A percentile compares a stretch with the other conserved stretches of the same genome.
Evolutionary conservation across 2,888 invertebrate species (phyloP).

Genomic region (Xestobium rufovillosum): DNA sequence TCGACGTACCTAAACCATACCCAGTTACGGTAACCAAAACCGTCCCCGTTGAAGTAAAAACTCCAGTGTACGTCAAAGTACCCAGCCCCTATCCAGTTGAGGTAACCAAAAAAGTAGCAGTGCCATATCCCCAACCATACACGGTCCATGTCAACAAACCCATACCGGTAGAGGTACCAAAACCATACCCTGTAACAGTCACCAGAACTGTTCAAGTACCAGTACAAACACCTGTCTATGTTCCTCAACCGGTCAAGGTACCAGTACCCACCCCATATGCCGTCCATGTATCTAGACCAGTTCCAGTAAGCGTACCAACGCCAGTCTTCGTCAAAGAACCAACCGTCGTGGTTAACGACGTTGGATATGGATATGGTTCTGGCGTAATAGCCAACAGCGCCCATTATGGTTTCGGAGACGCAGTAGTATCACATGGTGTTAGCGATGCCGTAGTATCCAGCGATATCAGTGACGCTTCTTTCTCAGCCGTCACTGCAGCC

Average conservation of each 20-base stretch:
- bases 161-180: constrained; percentile 31
- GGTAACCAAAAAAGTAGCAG: constrained; percentile 8
- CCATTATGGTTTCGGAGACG: constrained; percentile 9
- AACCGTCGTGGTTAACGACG: constrained; percentile 17
- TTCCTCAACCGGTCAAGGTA: constrained; percentile 28
- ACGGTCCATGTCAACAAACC: constrained; percentile 22
- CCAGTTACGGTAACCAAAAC: constrained; percentile 31
- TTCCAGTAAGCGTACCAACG: constrained; percentile 27
- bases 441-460: too few species aligned
- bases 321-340: constrained; percentile 29
- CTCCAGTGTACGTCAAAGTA: constrained; percentile 28
- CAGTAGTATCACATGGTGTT: not conserved
- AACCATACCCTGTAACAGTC: constrained; percentile 31
- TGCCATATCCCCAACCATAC: constrained; percentile 28
- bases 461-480: too few species aligned
- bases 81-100: constrained; percentile 29
- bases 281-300: constrained; percentile 27
- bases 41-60: constrained; percentile 27
- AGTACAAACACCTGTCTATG: constrained; percentile 29
- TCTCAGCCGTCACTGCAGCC: too few species aligned
- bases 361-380: constrained; percentile 5
- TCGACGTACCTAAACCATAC: constrained; percentile 32
- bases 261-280: constrained; percentile 28
- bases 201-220: constrained; percentile 27
- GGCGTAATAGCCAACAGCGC: constrained; percentile 6